Base-by-base conservation (phyloP, 2,888 invertebrate genomes). In the Fabriciana adippe region DNA sequence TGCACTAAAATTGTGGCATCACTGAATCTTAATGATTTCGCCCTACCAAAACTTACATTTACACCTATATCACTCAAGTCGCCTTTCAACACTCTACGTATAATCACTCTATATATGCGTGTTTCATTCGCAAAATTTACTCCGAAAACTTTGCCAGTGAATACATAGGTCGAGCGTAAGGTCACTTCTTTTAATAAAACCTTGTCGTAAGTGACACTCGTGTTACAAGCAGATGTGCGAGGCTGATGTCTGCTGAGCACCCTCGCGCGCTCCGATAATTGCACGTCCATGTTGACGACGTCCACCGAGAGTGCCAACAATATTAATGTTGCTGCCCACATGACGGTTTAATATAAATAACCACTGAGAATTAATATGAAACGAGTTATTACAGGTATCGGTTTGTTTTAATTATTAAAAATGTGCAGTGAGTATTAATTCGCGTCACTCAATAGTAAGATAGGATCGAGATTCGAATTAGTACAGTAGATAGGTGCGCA, bases 31-130 rank as follows among this genome's bases (percentile, higher is more conserved):
- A 89, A 73, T 53, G 87, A 84, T 56, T 82, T 82, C 35, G 81
- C 78, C 60, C 76, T 79, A 45, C 83, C 84, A 67, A 88, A 87
- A 73, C 81, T 82, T 67, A 88, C 86, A 62, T 77, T 76, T 47
- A 83, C 84, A 70, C 86, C 85, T 53, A 89, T 76, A 68, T 90
- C 87, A 76, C 87, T 84, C 76, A 91, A 80, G 82, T 90, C 89
- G 72, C 90, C 90, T 74, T 90, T 92, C 64, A 92, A 76, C 72
- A 90, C 87, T 54, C 90, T 81, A 45, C 88, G 85, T 72, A 92
- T 87, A 75, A 85, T 88, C 76, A 92, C 91, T 84, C 81, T 87
- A 73, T 88, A 91, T 71, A 84, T 77, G 74, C 78, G 77, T 13
- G 81, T 81, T 66, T 79, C 79, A 75, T 84, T 83, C 67, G 68